Percentiles rank a stretch among this genome's conserved stretches.
Conservation (phyloP, 2,888 invertebrate genomes). For the Polylopha cassiicola region DNA sequence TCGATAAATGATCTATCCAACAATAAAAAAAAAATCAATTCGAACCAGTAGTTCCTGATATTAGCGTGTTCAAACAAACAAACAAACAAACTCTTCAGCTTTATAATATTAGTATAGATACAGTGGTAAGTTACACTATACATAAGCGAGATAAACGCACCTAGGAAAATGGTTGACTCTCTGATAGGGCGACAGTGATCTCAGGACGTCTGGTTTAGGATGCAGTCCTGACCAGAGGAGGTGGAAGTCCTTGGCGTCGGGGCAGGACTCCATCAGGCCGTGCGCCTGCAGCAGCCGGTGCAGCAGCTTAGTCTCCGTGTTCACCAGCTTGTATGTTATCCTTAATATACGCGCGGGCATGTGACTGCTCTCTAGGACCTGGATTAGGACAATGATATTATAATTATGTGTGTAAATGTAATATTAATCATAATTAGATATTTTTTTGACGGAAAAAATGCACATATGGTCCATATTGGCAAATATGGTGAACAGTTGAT, state of each 20-base stretch:
- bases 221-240: conserved; percentile 95
- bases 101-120: no score
- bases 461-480: no score
- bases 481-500: no score
- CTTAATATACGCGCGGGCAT: conserved; percentile 84
- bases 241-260: conserved; percentile 85
- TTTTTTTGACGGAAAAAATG: no score
- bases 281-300: conserved; percentile 86
- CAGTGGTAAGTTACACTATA: neutral
- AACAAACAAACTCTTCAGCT: no score
- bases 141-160: conserved; percentile 53
- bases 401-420: no score
- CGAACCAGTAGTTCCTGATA: no score
- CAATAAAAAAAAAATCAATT: no score
- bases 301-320: conserved; percentile 88
- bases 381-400: no score
- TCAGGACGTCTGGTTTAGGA: conserved; percentile 91
- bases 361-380: conserved; percentile 65
- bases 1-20: no score
- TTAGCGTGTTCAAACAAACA: no score
- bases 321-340: conserved; percentile 87
- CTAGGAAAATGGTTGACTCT: conserved; percentile 97
- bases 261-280: conserved; percentile 82
- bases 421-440: no score
- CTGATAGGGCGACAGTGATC: conserved; percentile 90